Evolutionary conservation across 1,140 invertebrate species (phyloP).

Genomic region (Capitella teleta): DNA sequence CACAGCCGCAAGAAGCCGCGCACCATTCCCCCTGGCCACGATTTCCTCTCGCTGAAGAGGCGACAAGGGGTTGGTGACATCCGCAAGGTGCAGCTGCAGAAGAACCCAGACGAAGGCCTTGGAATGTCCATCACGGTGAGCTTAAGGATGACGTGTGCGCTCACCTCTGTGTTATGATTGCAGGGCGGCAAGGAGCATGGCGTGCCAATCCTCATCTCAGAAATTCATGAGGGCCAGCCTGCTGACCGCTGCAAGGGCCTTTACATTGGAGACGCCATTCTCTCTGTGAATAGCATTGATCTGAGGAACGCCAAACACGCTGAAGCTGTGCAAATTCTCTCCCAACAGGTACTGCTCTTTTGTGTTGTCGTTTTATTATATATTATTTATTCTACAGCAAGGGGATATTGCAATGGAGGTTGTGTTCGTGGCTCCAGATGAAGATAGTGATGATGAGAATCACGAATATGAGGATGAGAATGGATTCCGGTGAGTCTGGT

Average conservation of each 20-base stretch:
- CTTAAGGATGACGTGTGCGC: not conserved
- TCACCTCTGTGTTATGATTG: not conserved
- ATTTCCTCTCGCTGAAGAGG: constrained; percentile 31
- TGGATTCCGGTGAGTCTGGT: constrained; percentile 36
- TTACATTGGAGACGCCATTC: constrained; percentile 95
- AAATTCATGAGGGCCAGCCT: constrained; percentile 64
- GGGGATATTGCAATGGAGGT: constrained; percentile 60
- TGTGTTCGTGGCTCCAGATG: constrained; percentile 58
- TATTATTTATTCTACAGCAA: constrained; percentile 43
- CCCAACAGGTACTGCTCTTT: constrained; percentile 11
- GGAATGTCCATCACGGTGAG: constrained; percentile 68
- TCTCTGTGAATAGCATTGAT: constrained; percentile 95
- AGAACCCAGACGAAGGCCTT: constrained; percentile 59
- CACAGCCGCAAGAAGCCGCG: constrained; percentile 33
- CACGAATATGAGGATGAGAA: constrained; percentile 38
- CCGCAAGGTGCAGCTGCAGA: constrained; percentile 45
- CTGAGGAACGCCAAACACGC: constrained; percentile 93
- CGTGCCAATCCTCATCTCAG: constrained; percentile 88
- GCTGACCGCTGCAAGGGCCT: constrained; percentile 91
- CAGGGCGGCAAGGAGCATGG: constrained; percentile 92
- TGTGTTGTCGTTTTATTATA: not conserved
- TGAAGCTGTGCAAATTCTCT: constrained; percentile 80
- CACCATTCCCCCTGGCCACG: constrained; percentile 8
- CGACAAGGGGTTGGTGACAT: constrained; percentile 44
- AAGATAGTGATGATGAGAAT: constrained; percentile 50